Percentiles rank a stretch among this genome's conserved stretches.
Conservation (phyloP, 2,888 invertebrate species). For the Orthonychiurus folsomi region DNA sequence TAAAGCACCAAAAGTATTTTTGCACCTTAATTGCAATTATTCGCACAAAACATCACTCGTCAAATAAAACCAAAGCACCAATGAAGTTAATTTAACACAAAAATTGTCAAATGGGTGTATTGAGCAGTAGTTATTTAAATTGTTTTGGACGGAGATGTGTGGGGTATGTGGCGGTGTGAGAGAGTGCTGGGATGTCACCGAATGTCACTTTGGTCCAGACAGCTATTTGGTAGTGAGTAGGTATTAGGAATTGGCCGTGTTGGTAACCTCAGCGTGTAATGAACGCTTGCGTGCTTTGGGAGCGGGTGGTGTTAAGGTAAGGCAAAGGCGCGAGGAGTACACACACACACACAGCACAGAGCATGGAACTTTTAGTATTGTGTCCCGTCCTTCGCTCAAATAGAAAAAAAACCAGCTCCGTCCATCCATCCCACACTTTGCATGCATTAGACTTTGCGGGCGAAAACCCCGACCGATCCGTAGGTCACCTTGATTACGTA, state of each 20-base stretch:
- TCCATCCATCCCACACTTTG: too few species aligned
- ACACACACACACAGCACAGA: background rate
- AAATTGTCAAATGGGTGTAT: too few species aligned
- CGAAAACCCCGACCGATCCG: constrained; percentile 39
- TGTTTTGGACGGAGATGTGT: too few species aligned
- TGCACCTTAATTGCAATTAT: background rate
- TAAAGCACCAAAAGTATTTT: background rate
- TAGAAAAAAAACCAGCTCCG: too few species aligned
- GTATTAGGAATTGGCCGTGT: background rate
- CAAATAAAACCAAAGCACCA: too few species aligned
- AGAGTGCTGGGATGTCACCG: background rate
- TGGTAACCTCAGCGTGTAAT: background rate
- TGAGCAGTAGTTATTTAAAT: too few species aligned
- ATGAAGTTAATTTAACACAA: too few species aligned
- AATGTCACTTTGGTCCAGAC: background rate
- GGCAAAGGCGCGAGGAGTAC: background rate
- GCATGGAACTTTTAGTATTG: background rate
- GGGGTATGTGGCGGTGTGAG: background rate
- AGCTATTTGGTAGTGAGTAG: too few species aligned
- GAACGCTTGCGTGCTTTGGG: constrained; percentile 1
- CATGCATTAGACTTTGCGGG: constrained; percentile 20
- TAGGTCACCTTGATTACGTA: constrained; percentile 50
- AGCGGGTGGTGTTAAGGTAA: background rate
- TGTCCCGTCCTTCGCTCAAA: background rate
- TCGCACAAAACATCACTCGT: too few species aligned